phyloP scores from a whole-genome alignment of 2,113 vertebrate species.

The Psophia crepitans region DNA sequence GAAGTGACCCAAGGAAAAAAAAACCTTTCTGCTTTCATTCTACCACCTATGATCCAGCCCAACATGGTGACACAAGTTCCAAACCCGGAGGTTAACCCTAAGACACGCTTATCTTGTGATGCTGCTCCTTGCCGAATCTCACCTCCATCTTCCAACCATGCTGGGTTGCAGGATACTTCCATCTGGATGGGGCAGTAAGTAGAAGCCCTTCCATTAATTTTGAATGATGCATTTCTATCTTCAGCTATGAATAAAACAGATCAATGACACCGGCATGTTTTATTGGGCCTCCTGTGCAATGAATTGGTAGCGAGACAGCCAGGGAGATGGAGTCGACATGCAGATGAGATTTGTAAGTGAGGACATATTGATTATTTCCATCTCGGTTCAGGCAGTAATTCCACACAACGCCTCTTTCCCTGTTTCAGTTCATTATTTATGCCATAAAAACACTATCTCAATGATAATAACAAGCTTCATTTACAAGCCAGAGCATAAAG shows the following conservation, averaged over 20 bases:
- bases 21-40: neutral
- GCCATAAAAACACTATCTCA: conserved; percentile 80
- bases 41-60: fast-evolving
- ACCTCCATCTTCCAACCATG: neutral
- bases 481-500: conserved; percentile 78
- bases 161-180: neutral
- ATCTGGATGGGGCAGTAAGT: conserved; percentile 31
- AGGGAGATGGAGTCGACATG: conserved; percentile 77
- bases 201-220: conserved; percentile 69
- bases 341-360: conserved; percentile 84
- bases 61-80: neutral
- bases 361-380: conserved; percentile 83
- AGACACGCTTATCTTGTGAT: neutral
- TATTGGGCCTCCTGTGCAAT: conserved; percentile 76
- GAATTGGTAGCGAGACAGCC: conserved; percentile 76
- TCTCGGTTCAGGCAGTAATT: conserved; percentile 79
- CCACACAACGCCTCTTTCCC: conserved; percentile 66
- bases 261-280: conserved; percentile 77
- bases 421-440: conserved; percentile 82
- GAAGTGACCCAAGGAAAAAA: neutral
- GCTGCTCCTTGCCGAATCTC: neutral
- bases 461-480: conserved; percentile 81
- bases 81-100: neutral
- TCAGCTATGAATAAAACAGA: conserved; percentile 76
- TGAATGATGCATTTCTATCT: conserved; percentile 78